Percentiles rank a stretch among this genome's conserved stretches.
Conservation (phyloP, 2,113 vertebrate species). For the Cyprichromis sp. region DNA sequence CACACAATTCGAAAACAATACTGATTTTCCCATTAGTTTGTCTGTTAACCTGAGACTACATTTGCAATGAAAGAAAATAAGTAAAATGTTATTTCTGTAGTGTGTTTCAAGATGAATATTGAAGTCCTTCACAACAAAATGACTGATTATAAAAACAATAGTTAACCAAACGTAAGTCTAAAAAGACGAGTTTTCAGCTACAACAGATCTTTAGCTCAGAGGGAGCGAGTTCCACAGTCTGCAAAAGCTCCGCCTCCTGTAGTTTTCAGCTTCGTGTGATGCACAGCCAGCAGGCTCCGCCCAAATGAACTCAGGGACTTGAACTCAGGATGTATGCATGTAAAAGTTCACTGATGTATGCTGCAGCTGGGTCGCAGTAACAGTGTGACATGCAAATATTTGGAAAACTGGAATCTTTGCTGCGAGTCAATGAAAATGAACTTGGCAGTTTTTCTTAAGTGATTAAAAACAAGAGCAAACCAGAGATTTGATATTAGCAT, state of each 20-base stretch:
- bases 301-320: background rate
- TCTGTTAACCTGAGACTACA: background rate
- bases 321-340: background rate
- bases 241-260: background rate
- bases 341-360: fast-evolving
- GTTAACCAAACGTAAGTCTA: background rate
- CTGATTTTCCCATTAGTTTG: background rate
- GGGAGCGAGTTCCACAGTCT: background rate
- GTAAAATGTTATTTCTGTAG: background rate
- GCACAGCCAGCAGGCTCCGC: background rate
- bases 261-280: background rate
- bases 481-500: background rate
- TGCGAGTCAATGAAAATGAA: background rate
- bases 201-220: background rate
- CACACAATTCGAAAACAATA: background rate
- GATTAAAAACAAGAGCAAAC: background rate
- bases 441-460: background rate
- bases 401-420: background rate
- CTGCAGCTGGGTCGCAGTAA: background rate
- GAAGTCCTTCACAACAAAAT: background rate
- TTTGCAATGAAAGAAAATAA: background rate
- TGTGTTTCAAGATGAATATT: background rate
- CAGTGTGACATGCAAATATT: background rate
- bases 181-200: background rate
- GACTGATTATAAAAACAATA: background rate